Evolutionary conservation across 2,888 invertebrate genomes (phyloP), one percentile per base, ranked within the genome.

Genomic region (Phyto melanocephala): DNA sequence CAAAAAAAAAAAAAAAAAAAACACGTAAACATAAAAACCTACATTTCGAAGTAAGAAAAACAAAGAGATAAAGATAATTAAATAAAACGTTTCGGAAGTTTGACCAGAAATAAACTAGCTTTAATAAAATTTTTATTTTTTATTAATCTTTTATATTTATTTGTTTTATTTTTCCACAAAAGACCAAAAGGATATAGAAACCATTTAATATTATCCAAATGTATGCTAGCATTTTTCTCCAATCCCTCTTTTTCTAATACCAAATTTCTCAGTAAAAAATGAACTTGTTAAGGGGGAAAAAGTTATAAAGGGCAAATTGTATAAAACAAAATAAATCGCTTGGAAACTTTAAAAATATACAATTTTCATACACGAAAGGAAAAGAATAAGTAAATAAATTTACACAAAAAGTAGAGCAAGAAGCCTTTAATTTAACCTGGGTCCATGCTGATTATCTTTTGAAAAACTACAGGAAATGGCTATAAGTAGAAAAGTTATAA

Each of bases 311-410:
- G 15, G 40, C 33, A 24, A 35, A 24, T 24, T 24, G 35, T 22
- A 63, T 24, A 63, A 74, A 45, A 33, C 65, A 22, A 68, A 60
- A 33, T 65, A 72, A 79, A 65, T 72, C 40, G 68, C 33, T 50
- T 33, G 40, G 60, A 68, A 60, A 58, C 50, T 40, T 47, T 24
- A 28, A 42, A 28, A 68, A 17, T 37, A 10, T 24, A 15, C 15
- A 47, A 20, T 28, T 17, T 13, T 28, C 40, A 20, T 15, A 8
- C 13, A 56, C n/a, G 33, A 54, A 24, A 40, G 13, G 1, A 15
- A 58, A 54, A 24, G 22, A 10, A 0, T 11, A 20, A 42, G 24
- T 1, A 62, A 65, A 35, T 20, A 15, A 6, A 35, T 28, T 28
- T 28, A n/a, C n/a, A 45, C 17, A 45, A 45, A 45, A 45, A 45